Percentiles rank a stretch among this genome's conserved stretches.
Evolutionary conservation across 2,113 vertebrate genomes (phyloP).

Genomic region (Aplodontia rufa): DNA sequence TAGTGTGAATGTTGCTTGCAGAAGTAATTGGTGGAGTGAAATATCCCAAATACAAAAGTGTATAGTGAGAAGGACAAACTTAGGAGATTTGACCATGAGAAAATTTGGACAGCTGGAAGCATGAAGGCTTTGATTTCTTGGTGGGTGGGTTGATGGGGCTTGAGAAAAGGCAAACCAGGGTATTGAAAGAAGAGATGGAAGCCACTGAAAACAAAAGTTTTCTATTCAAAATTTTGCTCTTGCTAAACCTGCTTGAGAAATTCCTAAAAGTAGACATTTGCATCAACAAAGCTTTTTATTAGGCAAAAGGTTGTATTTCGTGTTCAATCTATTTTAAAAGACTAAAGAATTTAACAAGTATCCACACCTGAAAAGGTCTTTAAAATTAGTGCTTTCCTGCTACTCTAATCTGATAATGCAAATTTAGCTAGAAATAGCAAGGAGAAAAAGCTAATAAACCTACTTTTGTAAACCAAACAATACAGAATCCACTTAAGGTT

Average conservation of each 20-base stretch:
- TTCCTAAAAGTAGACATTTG: constrained; percentile 21
- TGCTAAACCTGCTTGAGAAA: constrained; percentile 25
- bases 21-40: neutral
- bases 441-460: constrained; percentile 36
- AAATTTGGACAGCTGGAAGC: neutral
- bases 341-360: constrained; percentile 38
- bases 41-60: neutral
- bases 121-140: neutral
- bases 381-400: constrained; percentile 19
- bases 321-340: constrained; percentile 41
- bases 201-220: constrained; percentile 5
- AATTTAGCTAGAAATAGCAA: constrained; percentile 34
- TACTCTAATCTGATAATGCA: constrained; percentile 39
- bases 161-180: neutral
- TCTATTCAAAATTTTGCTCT: constrained; percentile 27
- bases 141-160: neutral
- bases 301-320: constrained; percentile 37
- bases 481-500: constrained; percentile 44
- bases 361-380: constrained; percentile 40
- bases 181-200: constrained; percentile 3
- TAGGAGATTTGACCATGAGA: neutral
- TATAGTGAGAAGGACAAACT: neutral
- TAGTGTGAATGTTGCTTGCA: neutral
- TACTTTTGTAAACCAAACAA: constrained; percentile 62
- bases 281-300: constrained; percentile 45